Percentiles rank a stretch among this genome's conserved stretches.
Conservation (phyloP, 2,113 vertebrate species). For the Barbus barbus region DNA sequence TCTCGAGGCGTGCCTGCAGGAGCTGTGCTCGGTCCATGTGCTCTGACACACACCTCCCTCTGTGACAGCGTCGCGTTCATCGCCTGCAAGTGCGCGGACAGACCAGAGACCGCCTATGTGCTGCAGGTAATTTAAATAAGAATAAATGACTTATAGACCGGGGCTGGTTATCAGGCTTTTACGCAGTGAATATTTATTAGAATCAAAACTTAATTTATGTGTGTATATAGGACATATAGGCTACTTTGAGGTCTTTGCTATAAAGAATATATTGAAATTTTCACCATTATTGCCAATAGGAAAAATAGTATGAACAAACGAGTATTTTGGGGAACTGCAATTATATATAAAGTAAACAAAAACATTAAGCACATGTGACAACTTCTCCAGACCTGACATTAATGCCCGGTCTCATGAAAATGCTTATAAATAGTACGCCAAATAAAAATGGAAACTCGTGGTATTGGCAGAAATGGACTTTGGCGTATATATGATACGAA, state of each 20-base stretch:
- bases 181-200: neutral
- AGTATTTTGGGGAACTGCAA: neutral
- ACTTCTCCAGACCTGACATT: neutral
- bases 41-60: conserved; percentile 81
- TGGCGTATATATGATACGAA: too few species aligned
- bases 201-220: too few species aligned
- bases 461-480: too few species aligned
- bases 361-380: neutral
- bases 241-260: neutral
- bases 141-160: neutral
- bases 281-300: neutral
- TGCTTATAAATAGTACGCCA: too few species aligned
- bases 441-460: too few species aligned
- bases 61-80: conserved; percentile 87
- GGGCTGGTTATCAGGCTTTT: too few species aligned
- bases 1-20: conserved; percentile 84
- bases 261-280: neutral
- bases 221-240: too few species aligned
- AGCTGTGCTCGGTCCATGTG: conserved; percentile 83
- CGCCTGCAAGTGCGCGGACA: conserved; percentile 84
- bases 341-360: neutral
- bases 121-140: conserved; percentile 77
- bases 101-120: conserved; percentile 82
- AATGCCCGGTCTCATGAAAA: too few species aligned
- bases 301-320: neutral